phyloP scores from a whole-genome alignment of 2,797 vertebrate species.

The Agapornis canus region DNA sequence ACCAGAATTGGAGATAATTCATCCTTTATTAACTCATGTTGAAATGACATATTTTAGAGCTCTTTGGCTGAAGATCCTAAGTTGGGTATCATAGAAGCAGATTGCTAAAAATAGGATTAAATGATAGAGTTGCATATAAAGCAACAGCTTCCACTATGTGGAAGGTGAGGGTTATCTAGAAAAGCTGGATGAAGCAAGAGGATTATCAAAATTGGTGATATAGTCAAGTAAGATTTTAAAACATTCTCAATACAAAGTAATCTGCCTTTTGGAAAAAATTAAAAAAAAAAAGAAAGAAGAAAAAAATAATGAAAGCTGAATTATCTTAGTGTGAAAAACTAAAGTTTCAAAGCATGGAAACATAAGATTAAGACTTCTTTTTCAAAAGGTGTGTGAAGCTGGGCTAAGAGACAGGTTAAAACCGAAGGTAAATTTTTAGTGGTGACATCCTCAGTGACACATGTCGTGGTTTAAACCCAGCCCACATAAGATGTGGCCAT shows the following conservation, averaged over 20 bases:
- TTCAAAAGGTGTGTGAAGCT: not conserved
- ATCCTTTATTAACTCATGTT: not conserved
- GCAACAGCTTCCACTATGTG: not conserved
- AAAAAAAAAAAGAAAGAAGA: accelerated
- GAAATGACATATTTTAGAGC: not conserved
- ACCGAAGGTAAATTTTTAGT: not conserved
- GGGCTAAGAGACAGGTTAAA: not conserved
- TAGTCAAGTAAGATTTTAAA: not conserved
- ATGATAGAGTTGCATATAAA: not conserved
- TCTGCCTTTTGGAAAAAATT: not conserved
- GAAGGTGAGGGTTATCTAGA: not conserved
- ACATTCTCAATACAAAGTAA: not conserved
- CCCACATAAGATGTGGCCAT: too few relatives aligned
- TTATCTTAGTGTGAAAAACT: not conserved
- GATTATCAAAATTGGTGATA: not conserved
- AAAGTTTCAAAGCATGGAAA: not conserved
- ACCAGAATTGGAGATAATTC: not conserved
- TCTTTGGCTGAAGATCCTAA: not conserved
- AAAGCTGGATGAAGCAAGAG: not conserved
- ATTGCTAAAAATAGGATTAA: not conserved
- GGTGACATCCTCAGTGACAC: not conserved
- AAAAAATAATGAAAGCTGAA: not conserved
- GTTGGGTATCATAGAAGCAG: not conserved
- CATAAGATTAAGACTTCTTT: not conserved
- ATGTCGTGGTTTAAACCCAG: too few relatives aligned